Base-by-base conservation (phyloP, 1,140 invertebrate species). In the Sweltsa coloradensis region DNA sequence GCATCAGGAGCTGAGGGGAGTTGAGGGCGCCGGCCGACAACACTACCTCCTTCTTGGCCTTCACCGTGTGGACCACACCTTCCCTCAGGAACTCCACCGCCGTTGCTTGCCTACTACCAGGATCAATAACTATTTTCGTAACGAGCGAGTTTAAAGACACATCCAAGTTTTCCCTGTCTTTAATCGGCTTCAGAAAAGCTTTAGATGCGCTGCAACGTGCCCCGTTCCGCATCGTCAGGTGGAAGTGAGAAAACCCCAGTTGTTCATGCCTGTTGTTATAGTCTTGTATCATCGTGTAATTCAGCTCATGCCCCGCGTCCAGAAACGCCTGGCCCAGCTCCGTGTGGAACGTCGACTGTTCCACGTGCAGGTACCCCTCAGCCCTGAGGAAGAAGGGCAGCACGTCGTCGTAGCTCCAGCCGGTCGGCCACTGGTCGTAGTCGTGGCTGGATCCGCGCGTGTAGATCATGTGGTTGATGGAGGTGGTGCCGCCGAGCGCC, bases 391-490 rank as follows among this genome's bases (percentile, higher is more conserved):
- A 71, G 51, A 67, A 71, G 1, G 64, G 61, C 3, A 69, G 54
- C 5, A 67, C 59, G 25, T 67, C 64, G 5, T 69, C 63, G 52
- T 70, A 78, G 3, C 68, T 65, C 75, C 75, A 77, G 2, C 68
- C 68, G 3, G 51, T 62, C 62, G 65, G 75, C 85, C 85, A 89
- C 24, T 69, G 55, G 55, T 89, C 76, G 53, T 81, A 88, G 57
- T 88, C 84, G 13, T 59, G 47, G 43, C 69, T 73, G 63, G 87
- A 83, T 6, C 86, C 86, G 52, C 86, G 68, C 6, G 85, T 79
- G 58, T 89, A 87, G 11, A 85, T 78, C 75, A 88, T 79, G 7
- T 80, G 83, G 63, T 89, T 89, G 11, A 87, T 70, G 1, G 77
- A 72, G 48, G 81, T 84, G 2, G 78, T 79, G 5, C 85, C 85